These are phyloP conservation scores for Acrocephalus kingi DNA, from an alignment of 2,113 vertebrate genomes.

Conservation along the genomic window DNA sequence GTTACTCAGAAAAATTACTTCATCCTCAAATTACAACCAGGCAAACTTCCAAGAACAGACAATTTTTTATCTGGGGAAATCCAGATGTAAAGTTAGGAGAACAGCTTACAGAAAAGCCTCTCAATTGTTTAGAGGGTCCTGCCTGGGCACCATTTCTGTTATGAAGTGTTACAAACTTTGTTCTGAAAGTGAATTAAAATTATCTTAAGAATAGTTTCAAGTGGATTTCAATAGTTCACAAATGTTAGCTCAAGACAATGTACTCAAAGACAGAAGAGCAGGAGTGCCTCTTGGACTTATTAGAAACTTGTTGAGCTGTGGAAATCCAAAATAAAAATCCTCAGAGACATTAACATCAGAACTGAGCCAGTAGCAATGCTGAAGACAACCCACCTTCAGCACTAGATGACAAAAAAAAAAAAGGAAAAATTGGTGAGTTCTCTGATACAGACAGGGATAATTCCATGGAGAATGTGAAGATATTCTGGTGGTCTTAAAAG, in stretches of 20 bases:
- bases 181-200: neutral
- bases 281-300: neutral
- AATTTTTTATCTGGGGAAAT: neutral
- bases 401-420: neutral
- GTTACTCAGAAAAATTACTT: neutral
- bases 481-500: neutral
- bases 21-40: neutral
- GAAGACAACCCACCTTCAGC: neutral
- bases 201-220: neutral
- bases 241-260: neutral
- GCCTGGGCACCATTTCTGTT: neutral
- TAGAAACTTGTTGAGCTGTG: neutral
- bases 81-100: neutral
- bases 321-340: neutral
- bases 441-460: neutral
- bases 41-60: neutral
- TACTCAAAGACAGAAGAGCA: neutral
- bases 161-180: neutral
- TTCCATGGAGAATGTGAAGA: neutral
- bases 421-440: neutral
- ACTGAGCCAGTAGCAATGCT: neutral
- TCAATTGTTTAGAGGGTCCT: neutral
- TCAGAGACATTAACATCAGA: neutral
- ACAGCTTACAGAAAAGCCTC: neutral
- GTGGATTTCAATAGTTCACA: neutral